Evolutionary conservation across 1,140 invertebrate genomes (phyloP), one percentile per base, ranked within the genome.

Genomic region (Paramacrobiotus metropolitanus): DNA sequence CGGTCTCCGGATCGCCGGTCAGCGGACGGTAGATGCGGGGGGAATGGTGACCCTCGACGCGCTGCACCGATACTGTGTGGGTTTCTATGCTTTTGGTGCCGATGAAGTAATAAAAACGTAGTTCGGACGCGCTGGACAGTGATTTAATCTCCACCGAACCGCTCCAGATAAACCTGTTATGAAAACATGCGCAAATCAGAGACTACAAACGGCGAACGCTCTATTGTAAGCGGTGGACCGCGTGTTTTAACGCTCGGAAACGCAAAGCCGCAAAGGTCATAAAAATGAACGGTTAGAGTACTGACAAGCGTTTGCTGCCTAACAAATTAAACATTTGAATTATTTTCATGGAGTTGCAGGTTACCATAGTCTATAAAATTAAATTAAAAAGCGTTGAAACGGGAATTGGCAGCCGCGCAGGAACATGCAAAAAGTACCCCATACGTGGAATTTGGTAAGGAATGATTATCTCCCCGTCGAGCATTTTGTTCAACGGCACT

Each of bases 401-500:
- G 9, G 34, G 34, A 9, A 9, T n/a, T 40, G 34, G 9, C 34
- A 40, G n/a, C 34, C n/a, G 34, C 9, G n/a, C 34, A 40, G 34
- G 34, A 40, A 9, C 9, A 40, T 9, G 34, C 34, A 9, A 40
- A 9, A 9, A n/a, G n/a, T 9, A 40, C 34, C 34, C 34, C 9
- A n/a, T 40, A n/a, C 9, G 34, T 9, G 34, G 34, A 40, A 9
- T n/a, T 9, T n/a, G 34, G 34, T 40, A 40, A 9, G 34, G 34
- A 9, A 40, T 40, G 9, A 40, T n/a, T 9, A 40, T n/a, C n/a
- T 40, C 34, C 34, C 9, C 34, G 34, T 65, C 44, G 3, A 48
- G 31, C 18, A 65, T 59, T 30, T 59, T 60, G 15, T 65, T 62
- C 3, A 76, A 59, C 20, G 67, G 45, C 18, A 73, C 61, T 21